phyloP scores from a whole-genome alignment of 1,140 invertebrate genomes.

The Batillaria attramentaria region DNA sequence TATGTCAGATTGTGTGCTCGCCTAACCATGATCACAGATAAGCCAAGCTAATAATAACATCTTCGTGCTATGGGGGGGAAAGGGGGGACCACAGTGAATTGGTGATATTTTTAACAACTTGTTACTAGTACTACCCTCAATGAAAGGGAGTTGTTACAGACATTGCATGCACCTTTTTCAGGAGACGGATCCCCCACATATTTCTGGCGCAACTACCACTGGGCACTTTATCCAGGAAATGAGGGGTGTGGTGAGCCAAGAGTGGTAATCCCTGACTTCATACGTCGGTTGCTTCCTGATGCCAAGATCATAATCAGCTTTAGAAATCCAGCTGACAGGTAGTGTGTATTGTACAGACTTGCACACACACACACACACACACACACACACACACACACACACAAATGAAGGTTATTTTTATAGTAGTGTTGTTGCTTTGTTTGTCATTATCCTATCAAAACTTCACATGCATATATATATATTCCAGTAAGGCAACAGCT shows the following conservation, averaged over 20 bases:
- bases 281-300: constrained; percentile 41
- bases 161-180: no score
- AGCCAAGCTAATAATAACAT: background rate
- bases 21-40: background rate
- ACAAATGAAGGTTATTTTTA: no score
- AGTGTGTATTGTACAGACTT: no score
- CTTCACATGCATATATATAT: no score
- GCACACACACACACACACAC: no score
- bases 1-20: background rate
- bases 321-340: constrained; percentile 51
- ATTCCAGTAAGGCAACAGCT: no score
- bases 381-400: no score
- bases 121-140: background rate
- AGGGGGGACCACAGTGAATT: background rate
- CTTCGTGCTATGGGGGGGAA: background rate
- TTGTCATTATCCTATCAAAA: no score
- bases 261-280: constrained; percentile 35
- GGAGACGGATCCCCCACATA: constrained; percentile 46
- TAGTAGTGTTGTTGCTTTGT: no score
- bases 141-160: no score
- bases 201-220: constrained; percentile 45
- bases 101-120: background rate
- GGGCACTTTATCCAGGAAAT: constrained; percentile 31
- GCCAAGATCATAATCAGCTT: constrained; percentile 49
- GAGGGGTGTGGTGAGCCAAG: constrained; percentile 32